phyloP scores from a whole-genome alignment of 2,888 invertebrate species.

The Poecilus cupreus region DNA sequence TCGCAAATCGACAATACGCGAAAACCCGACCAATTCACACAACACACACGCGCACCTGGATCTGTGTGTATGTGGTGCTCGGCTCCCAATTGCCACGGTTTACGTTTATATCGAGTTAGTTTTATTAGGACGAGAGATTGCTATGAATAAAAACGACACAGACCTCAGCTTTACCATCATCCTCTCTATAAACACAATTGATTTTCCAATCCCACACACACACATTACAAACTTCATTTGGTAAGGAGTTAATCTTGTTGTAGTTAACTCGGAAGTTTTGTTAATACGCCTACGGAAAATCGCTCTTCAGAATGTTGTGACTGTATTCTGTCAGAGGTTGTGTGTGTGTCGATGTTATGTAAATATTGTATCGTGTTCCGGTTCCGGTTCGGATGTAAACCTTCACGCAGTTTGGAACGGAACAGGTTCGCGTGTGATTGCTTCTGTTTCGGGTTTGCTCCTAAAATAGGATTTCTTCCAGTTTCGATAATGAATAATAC shows the following conservation, averaged over 20 bases:
- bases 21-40: constrained; percentile 69
- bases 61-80: too few relatives aligned
- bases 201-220: not conserved
- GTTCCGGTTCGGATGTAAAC: constrained; percentile 42
- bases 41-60: not conserved
- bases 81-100: not conserved
- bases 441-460: constrained; percentile 10
- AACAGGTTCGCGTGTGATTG: constrained; percentile 13
- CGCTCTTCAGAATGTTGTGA: too few relatives aligned
- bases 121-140: constrained; percentile 24
- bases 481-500: not conserved
- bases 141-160: constrained; percentile 6
- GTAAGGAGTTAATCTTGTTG: too few relatives aligned
- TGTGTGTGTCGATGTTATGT: constrained; percentile 27
- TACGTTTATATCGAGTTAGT: not conserved
- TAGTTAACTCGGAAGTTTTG: too few relatives aligned
- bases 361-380: constrained; percentile 42
- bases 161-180: not conserved
- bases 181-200: not conserved
- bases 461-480: constrained; percentile 26
- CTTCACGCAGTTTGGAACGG: constrained; percentile 13
- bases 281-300: too few relatives aligned
- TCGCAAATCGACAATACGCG: constrained; percentile 72
- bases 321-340: not conserved
- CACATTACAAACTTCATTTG: too few relatives aligned